Conservation (phyloP, 2,797 vertebrate species). For the Pygocentrus nattereri region DNA sequence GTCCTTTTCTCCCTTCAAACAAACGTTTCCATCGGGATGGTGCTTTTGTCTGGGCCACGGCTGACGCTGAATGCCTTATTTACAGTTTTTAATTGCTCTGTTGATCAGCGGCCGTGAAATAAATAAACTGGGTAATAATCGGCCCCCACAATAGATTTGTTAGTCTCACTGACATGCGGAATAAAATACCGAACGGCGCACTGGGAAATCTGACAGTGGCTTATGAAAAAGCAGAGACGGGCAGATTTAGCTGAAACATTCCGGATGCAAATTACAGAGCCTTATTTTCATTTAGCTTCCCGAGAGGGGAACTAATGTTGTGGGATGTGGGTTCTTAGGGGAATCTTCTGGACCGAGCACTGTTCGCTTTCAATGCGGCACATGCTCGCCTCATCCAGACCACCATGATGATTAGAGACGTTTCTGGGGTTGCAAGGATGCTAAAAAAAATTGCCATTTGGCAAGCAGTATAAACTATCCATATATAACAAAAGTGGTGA, state of each 20-base stretch:
- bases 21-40: constrained; percentile 79
- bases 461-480: no score
- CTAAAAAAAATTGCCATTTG: neutral
- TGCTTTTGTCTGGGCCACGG: constrained; percentile 80
- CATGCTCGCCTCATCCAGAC: neutral
- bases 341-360: constrained; percentile 18
- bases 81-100: constrained; percentile 94
- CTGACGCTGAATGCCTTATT: constrained; percentile 84
- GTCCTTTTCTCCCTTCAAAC: constrained; percentile 80
- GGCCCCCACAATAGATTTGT: constrained; percentile 82
- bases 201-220: constrained; percentile 67
- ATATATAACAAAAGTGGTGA: no score
- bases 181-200: constrained; percentile 81
- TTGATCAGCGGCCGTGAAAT: constrained; percentile 85
- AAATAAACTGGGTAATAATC: constrained; percentile 82
- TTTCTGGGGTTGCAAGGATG: neutral
- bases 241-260: constrained; percentile 47
- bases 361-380: neutral
- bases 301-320: constrained; percentile 59
- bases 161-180: constrained; percentile 87
- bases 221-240: constrained; percentile 57
- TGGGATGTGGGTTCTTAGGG: constrained; percentile 14
- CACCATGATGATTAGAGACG: constrained; percentile 16
- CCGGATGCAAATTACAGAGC: constrained; percentile 36
- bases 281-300: constrained; percentile 5